A percentile compares a stretch with the other conserved stretches of the same genome.
phyloP scores from a whole-genome alignment of 2,113 vertebrate species.

The Hippocampus barbouri region DNA sequence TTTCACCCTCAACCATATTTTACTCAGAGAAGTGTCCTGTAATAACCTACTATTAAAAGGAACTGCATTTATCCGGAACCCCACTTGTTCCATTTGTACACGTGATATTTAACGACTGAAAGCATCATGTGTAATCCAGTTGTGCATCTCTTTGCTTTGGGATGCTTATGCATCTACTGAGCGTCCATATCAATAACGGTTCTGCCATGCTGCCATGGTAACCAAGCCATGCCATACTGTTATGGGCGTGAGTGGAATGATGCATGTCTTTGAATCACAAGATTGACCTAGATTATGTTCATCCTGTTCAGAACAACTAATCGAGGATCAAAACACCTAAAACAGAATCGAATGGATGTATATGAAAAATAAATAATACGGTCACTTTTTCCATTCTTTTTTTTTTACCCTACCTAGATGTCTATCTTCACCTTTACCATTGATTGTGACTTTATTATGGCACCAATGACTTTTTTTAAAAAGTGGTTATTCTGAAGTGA shows the following conservation, averaged over 20 bases:
- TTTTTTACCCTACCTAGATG: not conserved
- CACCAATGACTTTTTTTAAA: not conserved
- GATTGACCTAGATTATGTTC: not conserved
- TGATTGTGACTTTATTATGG: not conserved
- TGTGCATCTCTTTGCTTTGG: not conserved
- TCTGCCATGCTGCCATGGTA: constrained; percentile 5
- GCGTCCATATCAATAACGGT: not conserved
- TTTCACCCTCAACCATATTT: not conserved
- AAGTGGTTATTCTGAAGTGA: not conserved
- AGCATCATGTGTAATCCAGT: not conserved
- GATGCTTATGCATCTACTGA: not conserved
- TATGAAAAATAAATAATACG: not conserved
- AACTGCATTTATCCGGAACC: not conserved
- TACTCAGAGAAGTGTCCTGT: not conserved
- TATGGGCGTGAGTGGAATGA: not conserved
- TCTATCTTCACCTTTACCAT: not conserved
- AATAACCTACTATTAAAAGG: not conserved
- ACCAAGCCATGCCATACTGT: constrained; percentile 10
- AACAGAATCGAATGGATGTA: not conserved
- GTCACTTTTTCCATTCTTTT: not conserved
- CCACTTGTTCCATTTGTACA: not conserved
- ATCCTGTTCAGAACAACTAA: not conserved
- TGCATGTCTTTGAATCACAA: not conserved
- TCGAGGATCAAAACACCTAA: not conserved
- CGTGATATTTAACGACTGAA: not conserved